Evolutionary conservation across 2,797 vertebrate species (phyloP), one percentile per base, ranked within the genome.

Genomic region (Tympanoctomys barrerae): DNA sequence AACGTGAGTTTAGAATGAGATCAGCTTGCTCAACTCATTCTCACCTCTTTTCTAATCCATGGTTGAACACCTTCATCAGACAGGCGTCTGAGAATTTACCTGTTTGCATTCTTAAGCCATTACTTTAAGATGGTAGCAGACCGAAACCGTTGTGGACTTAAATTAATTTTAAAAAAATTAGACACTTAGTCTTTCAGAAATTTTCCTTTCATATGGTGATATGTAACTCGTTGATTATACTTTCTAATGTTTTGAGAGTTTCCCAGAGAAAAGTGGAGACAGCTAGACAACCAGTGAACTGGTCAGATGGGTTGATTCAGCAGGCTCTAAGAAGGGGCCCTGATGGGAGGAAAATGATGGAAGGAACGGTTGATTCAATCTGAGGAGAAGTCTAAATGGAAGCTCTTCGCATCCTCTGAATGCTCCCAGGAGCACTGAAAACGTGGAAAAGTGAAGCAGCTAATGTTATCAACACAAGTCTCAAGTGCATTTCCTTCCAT

Each of bases 1-100:
- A 79, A 62, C 24, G 22, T 70, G 82, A 96, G 62, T 97, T 96
- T 94, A 94, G 93, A 33, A 42, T 97, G 95, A 98, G 95, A 97
- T 94, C 77, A 95, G 57, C 94, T 95, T 97, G 5, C 33, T 91
- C 87, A 88, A 96, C 92, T 94, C 94, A 75, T 71, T 96, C 93
- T 95, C 73, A 39, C 91, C 61, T 93, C 77, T 96, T 96, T 59
- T 91, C 77, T 91, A 94, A 92, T 92, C 68, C 89, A 91, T 85
- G 91, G 93, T 96, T 92, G 96, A 96, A 97, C n/a, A 85, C 91
- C 83, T 97, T 90, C 28, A 83, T 96, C 85, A 97, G 96, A 90
- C 86, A 94, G 80, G 24, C 33, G 22, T 97, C 97, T 96, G 93
- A 91, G 97, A 94, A 78, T 70, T 95, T 64, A 52, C 82, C 36